Evolutionary conservation across 2,113 vertebrate species (phyloP).

Genomic region (Naja naja): DNA sequence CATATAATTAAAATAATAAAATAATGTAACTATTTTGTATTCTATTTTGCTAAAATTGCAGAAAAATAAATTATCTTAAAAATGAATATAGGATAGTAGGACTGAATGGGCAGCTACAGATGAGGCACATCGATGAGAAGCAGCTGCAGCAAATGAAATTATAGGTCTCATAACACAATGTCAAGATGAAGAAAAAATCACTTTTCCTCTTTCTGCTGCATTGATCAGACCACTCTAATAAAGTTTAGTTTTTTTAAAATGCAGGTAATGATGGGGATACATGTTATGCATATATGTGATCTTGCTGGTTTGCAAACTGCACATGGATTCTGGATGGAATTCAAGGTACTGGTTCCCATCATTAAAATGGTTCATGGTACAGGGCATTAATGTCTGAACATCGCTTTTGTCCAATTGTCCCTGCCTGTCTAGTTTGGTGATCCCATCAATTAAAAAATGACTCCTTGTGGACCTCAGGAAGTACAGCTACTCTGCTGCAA

Average conservation of each 20-base stretch:
- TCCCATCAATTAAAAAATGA: too few relatives aligned
- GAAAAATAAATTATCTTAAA: not conserved
- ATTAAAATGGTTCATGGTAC: too few relatives aligned
- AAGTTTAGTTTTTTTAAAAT: not conserved
- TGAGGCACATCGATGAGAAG: not conserved
- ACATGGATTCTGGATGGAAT: not conserved
- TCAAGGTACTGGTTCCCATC: not conserved
- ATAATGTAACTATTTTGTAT: not conserved
- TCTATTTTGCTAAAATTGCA: not conserved
- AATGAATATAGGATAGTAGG: not conserved
- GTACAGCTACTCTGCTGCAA: not conserved
- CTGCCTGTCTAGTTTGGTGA: too few relatives aligned
- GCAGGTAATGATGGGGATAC: not conserved
- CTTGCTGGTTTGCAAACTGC: not conserved
- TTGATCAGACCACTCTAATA: not conserved
- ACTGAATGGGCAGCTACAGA: not conserved
- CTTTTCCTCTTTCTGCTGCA: not conserved
- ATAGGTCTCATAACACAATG: not conserved
- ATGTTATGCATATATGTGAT: not conserved
- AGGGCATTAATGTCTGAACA: too few relatives aligned
- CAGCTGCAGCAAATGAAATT: not conserved
- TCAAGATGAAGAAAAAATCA: not conserved
- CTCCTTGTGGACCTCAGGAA: too few relatives aligned
- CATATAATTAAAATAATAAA: not conserved
- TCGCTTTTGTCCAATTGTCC: too few relatives aligned